phyloP scores from a whole-genome alignment of 2,888 invertebrate genomes.

The Pachliopta kotzebuea region DNA sequence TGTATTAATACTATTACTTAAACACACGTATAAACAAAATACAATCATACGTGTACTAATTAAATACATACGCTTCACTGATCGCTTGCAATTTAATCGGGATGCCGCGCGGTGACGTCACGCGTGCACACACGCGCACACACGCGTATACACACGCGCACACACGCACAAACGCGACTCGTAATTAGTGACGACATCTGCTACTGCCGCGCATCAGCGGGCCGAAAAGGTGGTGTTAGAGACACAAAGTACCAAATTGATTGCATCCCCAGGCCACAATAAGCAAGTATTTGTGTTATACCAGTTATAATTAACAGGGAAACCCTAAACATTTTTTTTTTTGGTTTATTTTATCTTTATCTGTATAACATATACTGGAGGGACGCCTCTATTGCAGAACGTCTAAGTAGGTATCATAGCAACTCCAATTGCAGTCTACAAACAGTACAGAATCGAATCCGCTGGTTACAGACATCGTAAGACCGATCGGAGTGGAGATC shows the following conservation, averaged over 20 bases:
- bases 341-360: no score
- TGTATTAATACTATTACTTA: no score
- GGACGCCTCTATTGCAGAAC: no score
- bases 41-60: slow-evolving; percentile 40
- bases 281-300: background rate
- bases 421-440: no score
- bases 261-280: slow-evolving; percentile 5
- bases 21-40: background rate
- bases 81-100: slow-evolving; percentile 49
- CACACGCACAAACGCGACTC: slow-evolving; percentile 10
- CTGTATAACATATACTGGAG: no score
- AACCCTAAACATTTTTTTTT: no score
- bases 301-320: no score
- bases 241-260: slow-evolving; percentile 35
- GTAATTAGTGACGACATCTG: slow-evolving; percentile 53
- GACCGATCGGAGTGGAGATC: no score
- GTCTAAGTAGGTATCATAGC: no score
- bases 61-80: slow-evolving; percentile 49
- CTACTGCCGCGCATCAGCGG: slow-evolving; percentile 37
- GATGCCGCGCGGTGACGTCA: slow-evolving; percentile 48
- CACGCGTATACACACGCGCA: no score
- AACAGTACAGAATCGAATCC: no score
- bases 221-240: slow-evolving; percentile 31
- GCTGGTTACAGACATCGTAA: no score
- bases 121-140: slow-evolving; percentile 35